These are phyloP conservation scores for Ochropleura plecta DNA, from an alignment of 2,888 invertebrate genomes.

Conservation along the genomic window DNA sequence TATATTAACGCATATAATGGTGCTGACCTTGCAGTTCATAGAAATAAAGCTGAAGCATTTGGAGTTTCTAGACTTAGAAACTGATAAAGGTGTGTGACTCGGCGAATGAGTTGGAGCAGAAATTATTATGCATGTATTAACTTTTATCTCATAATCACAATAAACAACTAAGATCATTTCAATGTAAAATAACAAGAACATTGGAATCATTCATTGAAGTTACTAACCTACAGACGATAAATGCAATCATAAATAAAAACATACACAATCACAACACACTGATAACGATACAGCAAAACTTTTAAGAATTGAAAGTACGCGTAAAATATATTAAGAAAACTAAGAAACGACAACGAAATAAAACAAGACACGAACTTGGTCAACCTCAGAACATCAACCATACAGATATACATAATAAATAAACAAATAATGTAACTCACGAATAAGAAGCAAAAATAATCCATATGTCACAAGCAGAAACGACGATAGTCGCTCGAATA, in stretches of 20 bases:
- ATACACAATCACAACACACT: slow-evolving; percentile 43
- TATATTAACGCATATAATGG: slow-evolving; percentile 22
- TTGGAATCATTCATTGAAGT: slow-evolving; percentile 5
- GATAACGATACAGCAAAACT: slow-evolving; percentile 40
- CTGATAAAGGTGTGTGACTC: background rate
- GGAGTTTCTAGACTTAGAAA: slow-evolving; percentile 8
- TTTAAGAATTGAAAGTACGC: slow-evolving; percentile 33
- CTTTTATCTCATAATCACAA: slow-evolving; percentile 8
- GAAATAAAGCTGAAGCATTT: slow-evolving; percentile 18
- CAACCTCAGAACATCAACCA: slow-evolving; percentile 30
- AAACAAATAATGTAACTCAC: slow-evolving; percentile 67
- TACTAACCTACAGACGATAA: slow-evolving; percentile 18
- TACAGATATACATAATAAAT: slow-evolving; percentile 54
- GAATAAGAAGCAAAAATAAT: slow-evolving; percentile 73
- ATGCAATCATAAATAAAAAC: slow-evolving; percentile 49
- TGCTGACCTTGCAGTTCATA: slow-evolving; percentile 17
- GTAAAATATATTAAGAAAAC: slow-evolving; percentile 32
- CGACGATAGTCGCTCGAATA: slow-evolving; percentile 66
- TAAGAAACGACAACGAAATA: slow-evolving; percentile 29
- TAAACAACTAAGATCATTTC: background rate
- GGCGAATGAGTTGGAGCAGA: background rate
- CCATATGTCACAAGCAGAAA: slow-evolving; percentile 69
- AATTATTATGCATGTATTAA: slow-evolving; percentile 7
- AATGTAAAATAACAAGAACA: slow-evolving; percentile 24
- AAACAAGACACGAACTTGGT: slow-evolving; percentile 36